These are phyloP conservation scores for Therioaphis trifolii DNA, from an alignment of 2,888 invertebrate genomes.

Conservation along the genomic window DNA sequence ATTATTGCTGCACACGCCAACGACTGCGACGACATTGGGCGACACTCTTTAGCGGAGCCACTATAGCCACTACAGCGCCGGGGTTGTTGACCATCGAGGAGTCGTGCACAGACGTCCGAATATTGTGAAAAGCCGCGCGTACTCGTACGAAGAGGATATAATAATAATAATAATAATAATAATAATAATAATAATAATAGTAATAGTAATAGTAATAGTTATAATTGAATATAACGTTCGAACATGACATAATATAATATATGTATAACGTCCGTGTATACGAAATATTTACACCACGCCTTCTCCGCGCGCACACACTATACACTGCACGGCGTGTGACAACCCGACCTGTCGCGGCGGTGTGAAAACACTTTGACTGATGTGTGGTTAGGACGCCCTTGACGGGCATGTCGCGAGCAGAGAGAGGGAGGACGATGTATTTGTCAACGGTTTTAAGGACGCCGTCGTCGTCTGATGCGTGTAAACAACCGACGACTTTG, in stretches of 20 bases:
- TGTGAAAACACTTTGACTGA: conserved; percentile 22
- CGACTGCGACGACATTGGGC: conserved; percentile 10
- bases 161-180: conserved; percentile 35
- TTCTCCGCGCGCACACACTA: not conserved
- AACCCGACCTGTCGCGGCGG: conserved; percentile 23
- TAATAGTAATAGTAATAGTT: conserved; percentile 25
- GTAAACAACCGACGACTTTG: not conserved
- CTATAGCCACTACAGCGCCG: too few species aligned
- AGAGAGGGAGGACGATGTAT: not conserved
- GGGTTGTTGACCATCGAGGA: conserved; percentile 59
- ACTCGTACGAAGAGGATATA: conserved; percentile 3
- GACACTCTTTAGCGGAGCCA: conserved; percentile 8
- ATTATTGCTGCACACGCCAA: too few species aligned
- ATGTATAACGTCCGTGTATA: not conserved
- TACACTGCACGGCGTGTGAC: conserved; percentile 21
- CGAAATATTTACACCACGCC: conserved; percentile 36
- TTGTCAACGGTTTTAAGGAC: conserved; percentile 2
- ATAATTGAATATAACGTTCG: conserved; percentile 20
- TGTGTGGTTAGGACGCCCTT: conserved; percentile 46
- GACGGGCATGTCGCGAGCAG: not conserved
- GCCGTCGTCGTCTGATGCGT: not conserved
- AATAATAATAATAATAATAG: conserved; percentile 33
- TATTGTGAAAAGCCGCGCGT: not conserved
- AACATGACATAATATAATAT: not conserved
- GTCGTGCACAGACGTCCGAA: conserved; percentile 44